Conservation (phyloP, 2,797 vertebrate species). For the Hirundo rustica region DNA sequence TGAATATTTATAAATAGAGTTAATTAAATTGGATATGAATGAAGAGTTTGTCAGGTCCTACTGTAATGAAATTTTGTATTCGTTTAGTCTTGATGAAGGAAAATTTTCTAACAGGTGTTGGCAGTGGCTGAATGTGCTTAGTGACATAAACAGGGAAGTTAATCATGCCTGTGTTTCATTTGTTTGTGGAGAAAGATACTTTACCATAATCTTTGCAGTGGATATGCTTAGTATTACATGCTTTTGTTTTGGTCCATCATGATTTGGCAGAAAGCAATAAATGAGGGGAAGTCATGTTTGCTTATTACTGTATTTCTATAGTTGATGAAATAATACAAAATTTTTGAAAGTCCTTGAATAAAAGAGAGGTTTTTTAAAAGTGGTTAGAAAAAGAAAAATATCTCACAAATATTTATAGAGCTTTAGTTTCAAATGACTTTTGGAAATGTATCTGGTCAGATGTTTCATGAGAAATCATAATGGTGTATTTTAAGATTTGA, state of each 20-base stretch:
- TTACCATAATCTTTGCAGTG: neutral
- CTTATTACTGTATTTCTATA: neutral
- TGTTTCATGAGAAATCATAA: neutral
- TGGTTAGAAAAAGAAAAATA: neutral
- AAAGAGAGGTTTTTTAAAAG: neutral
- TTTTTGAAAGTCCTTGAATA: neutral
- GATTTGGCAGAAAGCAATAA: neutral
- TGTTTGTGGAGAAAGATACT: neutral
- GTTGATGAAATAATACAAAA: neutral
- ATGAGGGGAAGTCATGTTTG: neutral
- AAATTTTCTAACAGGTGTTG: constrained; percentile 11
- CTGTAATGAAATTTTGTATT: constrained; percentile 10
- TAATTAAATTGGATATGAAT: constrained; percentile 62
- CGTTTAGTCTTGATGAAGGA: constrained; percentile 12
- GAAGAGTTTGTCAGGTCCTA: constrained; percentile 37
- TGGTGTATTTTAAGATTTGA: neutral
- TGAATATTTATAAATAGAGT: constrained; percentile 50
- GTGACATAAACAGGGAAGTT: neutral
- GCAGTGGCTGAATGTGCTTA: neutral
- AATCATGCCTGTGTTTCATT: neutral
- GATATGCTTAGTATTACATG: neutral
- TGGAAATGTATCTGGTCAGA: neutral
- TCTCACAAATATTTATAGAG: neutral
- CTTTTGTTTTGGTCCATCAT: neutral
- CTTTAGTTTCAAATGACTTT: neutral